These are phyloP conservation scores for Macrotrachela quadricornifera DNA, from an alignment of 1,140 invertebrate species.

Conservation along the genomic window DNA sequence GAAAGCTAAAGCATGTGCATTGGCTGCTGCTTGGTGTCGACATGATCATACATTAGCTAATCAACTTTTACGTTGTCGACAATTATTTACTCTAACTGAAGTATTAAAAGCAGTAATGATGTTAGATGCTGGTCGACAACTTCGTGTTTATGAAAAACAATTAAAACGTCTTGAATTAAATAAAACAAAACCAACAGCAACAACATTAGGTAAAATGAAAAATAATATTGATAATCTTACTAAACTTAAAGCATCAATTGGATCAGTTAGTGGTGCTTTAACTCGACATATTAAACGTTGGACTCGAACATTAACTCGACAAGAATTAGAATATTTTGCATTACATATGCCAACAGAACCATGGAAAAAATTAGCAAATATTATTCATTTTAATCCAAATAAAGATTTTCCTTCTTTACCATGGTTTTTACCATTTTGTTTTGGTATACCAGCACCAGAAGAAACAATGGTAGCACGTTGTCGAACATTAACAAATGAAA, in stretches of 20 bases:
- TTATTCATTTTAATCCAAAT: slow-evolving; percentile 20
- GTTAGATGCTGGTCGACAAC: slow-evolving; percentile 19
- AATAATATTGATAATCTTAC: slow-evolving; percentile 22
- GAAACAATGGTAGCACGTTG: slow-evolving; percentile 12
- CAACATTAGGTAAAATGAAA: slow-evolving; percentile 20
- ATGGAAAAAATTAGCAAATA: slow-evolving; percentile 24
- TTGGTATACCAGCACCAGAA: slow-evolving; percentile 13
- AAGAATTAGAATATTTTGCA: slow-evolving; percentile 21
- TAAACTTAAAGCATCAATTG: slow-evolving; percentile 14
- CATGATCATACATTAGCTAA: slow-evolving; percentile 18
- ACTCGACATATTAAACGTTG: slow-evolving; percentile 16
- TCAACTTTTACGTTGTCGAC: slow-evolving; percentile 14
- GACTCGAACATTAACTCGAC: slow-evolving; percentile 15
- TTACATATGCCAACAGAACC: slow-evolving; percentile 20
- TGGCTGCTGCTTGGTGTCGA: slow-evolving; percentile 24
- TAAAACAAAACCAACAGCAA: slow-evolving; percentile 15
- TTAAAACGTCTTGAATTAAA: slow-evolving; percentile 18
- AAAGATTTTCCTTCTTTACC: slow-evolving; percentile 19
- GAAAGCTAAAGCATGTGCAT: slow-evolving; percentile 19
- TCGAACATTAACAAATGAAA: slow-evolving; percentile 14
- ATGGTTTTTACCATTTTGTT: slow-evolving; percentile 23
- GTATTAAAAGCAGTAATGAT: slow-evolving; percentile 21
- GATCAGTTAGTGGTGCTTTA: slow-evolving; percentile 2
- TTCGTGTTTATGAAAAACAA: slow-evolving; percentile 19
- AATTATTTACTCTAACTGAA: slow-evolving; percentile 21